These are phyloP conservation scores for Lagorchestes hirsutus DNA, from an alignment of 2,797 vertebrate genomes.

Conservation along the genomic window DNA sequence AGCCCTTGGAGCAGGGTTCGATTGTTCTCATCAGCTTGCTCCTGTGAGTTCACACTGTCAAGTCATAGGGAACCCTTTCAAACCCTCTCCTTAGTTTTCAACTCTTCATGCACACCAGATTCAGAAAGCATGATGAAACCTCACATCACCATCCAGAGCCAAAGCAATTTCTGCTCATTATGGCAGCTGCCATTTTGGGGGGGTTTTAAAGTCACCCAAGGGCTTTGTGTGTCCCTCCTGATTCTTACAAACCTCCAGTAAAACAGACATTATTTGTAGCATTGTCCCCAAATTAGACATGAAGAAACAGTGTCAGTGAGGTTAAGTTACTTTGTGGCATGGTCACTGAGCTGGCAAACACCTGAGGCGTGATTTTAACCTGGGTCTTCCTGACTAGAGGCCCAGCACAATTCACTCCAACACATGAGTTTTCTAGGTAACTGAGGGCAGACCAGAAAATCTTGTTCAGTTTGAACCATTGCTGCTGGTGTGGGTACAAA, in stretches of 20 bases:
- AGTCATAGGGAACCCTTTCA: not conserved
- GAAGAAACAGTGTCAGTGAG: not conserved
- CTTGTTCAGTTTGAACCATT: not conserved
- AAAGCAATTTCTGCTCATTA: not conserved
- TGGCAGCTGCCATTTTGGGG: not conserved
- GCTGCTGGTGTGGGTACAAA: not conserved
- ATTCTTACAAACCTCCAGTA: not conserved
- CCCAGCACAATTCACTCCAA: not conserved
- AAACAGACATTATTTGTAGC: not conserved
- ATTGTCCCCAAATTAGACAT: not conserved
- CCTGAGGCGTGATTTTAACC: not conserved
- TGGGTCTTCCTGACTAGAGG: not conserved
- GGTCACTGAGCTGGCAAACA: not conserved
- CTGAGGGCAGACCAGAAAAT: slow-evolving; percentile 5
- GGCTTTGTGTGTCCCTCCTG: not conserved
- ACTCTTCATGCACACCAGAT: not conserved
- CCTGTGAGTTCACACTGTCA: not conserved
- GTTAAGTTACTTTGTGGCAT: not conserved
- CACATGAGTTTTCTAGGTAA: not conserved
- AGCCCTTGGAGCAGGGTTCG: not conserved
- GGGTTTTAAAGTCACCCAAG: not conserved
- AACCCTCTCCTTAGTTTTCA: not conserved
- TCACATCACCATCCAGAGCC: not conserved
- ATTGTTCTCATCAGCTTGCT: not conserved
- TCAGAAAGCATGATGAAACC: not conserved